Evolutionary conservation across 1,140 invertebrate species (phyloP), one percentile per base, ranked within the genome.

Genomic region (Diprion similis): DNA sequence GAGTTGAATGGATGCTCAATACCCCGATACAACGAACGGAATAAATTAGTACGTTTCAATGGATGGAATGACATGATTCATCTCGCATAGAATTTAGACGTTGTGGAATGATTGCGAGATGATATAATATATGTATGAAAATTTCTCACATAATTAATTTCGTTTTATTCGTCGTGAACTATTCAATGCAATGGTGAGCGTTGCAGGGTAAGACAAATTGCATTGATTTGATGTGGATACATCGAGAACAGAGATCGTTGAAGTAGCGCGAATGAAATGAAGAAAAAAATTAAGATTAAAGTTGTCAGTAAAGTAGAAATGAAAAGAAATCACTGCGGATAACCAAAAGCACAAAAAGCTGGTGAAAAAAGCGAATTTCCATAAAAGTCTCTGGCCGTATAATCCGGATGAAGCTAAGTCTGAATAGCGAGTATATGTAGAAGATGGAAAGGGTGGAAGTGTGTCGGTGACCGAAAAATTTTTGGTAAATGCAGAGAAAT

Each of bases 331-430:
- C 51, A 15, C 51, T 17, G 51, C 80, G 80, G 78, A 82, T 80
- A 83, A 78, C 64, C 68, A 78, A 71, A 17, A 59, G 77, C 76
- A 79, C 24, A 37, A 37, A 37, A 17, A 79, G 48, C 24, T 24
- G 64, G 73, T 13, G 48, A 69, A 72, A 76, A 73, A 75, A 66
- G 78, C 78, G 80, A 80, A 79, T 78, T 78, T 80, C 79, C 74
- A 80, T 83, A 84, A 85, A 85, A 85, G 85, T 83, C 78, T 78
- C 73, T 77, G 73, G 76, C 80, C 69, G 76, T 79, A 76, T 86
- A 86, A 86, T 85, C 85, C 85, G 84, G 84, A 85, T 86, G 78
- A 86, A 79, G 83, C 83, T 86, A 85, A 86, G 78, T 82, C 80
- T 80, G 51, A 59, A 59, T 59, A 17, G 51, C n/a, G 51, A 6